Conservation (phyloP, 2,113 vertebrate species). For the Phaethornis superciliosus region DNA sequence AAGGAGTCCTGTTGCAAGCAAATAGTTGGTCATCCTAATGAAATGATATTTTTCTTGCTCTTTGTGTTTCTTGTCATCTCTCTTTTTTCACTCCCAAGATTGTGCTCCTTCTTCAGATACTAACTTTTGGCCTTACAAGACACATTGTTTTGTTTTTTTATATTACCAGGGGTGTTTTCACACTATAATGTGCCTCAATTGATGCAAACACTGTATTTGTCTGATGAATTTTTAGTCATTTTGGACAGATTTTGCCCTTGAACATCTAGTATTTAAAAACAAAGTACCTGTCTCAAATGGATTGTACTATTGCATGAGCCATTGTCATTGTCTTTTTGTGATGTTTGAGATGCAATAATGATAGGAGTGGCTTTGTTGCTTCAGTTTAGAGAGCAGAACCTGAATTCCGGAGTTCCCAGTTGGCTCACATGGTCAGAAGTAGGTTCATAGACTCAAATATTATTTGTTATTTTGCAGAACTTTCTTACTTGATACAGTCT, state of each 20-base stretch:
- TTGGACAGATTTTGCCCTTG: neutral
- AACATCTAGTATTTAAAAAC: neutral
- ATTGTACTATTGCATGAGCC: neutral
- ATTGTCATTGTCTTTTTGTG: neutral
- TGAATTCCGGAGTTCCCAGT: neutral
- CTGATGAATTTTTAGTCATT: neutral
- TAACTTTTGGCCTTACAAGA: neutral
- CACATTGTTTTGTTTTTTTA: neutral
- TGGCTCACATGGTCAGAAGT: neutral
- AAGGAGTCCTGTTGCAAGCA: neutral
- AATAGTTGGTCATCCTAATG: neutral
- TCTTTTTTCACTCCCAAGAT: neutral
- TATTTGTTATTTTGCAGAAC: neutral
- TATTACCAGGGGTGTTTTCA: neutral
- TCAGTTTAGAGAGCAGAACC: neutral
- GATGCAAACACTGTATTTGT: neutral
- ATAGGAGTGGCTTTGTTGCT: neutral
- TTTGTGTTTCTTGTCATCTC: neutral
- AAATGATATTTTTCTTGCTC: neutral
- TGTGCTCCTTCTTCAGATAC: neutral
- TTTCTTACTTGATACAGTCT: neutral
- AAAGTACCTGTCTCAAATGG: neutral
- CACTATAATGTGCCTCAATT: neutral
- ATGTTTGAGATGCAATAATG: neutral
- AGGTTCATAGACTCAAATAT: neutral